These are phyloP conservation scores for Iphiclides podalirius DNA, from an alignment of 2,888 invertebrate genomes.

Conservation along the genomic window DNA sequence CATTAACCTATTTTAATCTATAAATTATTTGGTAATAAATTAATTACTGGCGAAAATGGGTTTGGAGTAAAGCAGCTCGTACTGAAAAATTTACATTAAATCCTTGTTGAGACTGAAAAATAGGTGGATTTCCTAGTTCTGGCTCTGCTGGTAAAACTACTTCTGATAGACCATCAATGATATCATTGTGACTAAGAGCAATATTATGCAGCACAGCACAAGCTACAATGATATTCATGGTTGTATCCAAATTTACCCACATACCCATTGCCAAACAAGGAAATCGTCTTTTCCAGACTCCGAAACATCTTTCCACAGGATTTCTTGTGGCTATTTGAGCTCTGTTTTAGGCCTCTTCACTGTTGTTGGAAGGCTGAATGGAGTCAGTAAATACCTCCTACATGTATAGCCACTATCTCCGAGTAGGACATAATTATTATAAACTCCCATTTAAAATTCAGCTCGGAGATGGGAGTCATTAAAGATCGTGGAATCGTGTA, in stretches of 20 bases:
- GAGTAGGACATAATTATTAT: slow-evolving; percentile 25
- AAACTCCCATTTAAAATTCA: slow-evolving; percentile 22
- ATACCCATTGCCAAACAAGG: slow-evolving; percentile 2
- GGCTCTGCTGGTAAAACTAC: too few relatives aligned
- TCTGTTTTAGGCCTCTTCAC: slow-evolving; percentile 27
- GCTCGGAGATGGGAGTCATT: slow-evolving; percentile 5
- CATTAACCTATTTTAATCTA: too few relatives aligned
- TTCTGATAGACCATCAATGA: too few relatives aligned
- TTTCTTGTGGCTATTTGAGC: slow-evolving; percentile 28
- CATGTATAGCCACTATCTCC: slow-evolving; percentile 29
- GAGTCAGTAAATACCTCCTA: slow-evolving; percentile 28
- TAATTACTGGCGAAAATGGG: too few relatives aligned
- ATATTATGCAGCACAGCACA: slow-evolving; percentile 26
- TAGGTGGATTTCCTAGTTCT: too few relatives aligned
- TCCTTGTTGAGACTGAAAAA: too few relatives aligned
- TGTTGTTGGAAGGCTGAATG: slow-evolving; percentile 16
- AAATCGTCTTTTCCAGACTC: slow-evolving; percentile 22
- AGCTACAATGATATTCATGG: slow-evolving; percentile 24
- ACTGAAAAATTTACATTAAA: too few relatives aligned
- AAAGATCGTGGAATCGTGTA: slow-evolving; percentile 17
- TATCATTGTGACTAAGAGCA: too few relatives aligned
- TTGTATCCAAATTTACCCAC: slow-evolving; percentile 17
- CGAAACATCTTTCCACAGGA: slow-evolving; percentile 26
- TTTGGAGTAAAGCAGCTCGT: too few relatives aligned
- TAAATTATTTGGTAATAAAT: too few relatives aligned